phyloP scores from a whole-genome alignment of 2,888 invertebrate genomes.

The Allolobophora icterica region DNA sequence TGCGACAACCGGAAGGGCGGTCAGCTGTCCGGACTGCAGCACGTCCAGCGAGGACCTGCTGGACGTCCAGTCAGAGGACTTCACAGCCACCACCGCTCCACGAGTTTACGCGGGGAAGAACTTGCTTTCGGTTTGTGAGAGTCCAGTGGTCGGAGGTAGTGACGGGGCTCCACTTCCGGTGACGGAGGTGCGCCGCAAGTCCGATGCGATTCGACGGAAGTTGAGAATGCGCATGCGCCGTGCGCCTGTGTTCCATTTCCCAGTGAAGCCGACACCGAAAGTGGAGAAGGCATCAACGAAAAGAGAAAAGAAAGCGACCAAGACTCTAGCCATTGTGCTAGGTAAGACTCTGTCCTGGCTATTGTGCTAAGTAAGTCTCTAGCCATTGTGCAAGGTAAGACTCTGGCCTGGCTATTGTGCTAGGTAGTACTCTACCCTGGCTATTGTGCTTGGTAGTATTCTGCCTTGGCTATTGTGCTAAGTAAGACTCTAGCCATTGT shows the following conservation, averaged over 20 bases:
- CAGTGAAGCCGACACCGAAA: background rate
- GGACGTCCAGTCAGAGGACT: slow-evolving; percentile 31
- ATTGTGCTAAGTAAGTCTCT: too few relatives aligned
- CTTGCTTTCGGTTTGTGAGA: background rate
- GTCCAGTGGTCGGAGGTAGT: background rate
- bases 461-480: background rate
- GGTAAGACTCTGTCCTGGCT: slow-evolving; percentile 70
- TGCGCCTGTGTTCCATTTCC: background rate
- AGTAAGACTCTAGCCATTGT: too few relatives aligned
- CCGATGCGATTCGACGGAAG: background rate
- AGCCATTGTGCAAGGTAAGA: too few relatives aligned
- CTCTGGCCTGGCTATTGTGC: too few relatives aligned
- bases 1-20: background rate
- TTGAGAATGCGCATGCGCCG: slow-evolving; percentile 20
- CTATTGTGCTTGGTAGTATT: slow-evolving; percentile 88
- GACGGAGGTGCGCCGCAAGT: background rate
- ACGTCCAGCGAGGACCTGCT: background rate
- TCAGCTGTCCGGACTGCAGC: background rate
- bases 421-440: too few relatives aligned
- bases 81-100: slow-evolving; percentile 28
- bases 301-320: slow-evolving; percentile 91
- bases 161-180: background rate
- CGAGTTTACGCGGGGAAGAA: background rate
- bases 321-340: slow-evolving; percentile 95
- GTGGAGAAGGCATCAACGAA: slow-evolving; percentile 48